Percentiles rank a stretch among this genome's conserved stretches.
Evolutionary conservation across 2,113 vertebrate genomes (phyloP).

Genomic region (Sciurus niger): DNA sequence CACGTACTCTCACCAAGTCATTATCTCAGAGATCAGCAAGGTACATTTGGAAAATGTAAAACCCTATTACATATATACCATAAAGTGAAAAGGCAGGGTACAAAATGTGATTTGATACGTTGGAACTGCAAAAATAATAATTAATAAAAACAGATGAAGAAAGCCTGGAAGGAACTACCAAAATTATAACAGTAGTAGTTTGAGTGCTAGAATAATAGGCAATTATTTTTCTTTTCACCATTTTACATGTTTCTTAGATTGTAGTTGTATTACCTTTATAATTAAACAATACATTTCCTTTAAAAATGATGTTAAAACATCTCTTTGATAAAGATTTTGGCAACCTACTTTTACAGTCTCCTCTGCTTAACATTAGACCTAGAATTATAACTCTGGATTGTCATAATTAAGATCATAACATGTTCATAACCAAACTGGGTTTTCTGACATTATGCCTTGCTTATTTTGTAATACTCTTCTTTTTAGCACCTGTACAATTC

Average conservation of each 20-base stretch:
- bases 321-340: conserved; percentile 72
- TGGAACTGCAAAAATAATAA: conserved; percentile 65
- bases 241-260: conserved; percentile 69
- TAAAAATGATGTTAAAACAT: conserved; percentile 71
- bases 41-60: conserved; percentile 63
- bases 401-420: conserved; percentile 78
- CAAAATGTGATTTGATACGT: background rate
- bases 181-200: conserved; percentile 39
- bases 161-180: conserved; percentile 52
- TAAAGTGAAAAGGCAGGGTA: conserved; percentile 5
- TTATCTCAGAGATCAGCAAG: conserved; percentile 13
- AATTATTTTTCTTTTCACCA: conserved; percentile 75
- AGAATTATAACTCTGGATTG: conserved; percentile 42
- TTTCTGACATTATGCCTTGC: conserved; percentile 61
- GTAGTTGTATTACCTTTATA: conserved; percentile 76
- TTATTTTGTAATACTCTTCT: conserved; percentile 70
- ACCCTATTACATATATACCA: background rate
- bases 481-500: conserved; percentile 72
- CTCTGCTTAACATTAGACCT: conserved; percentile 57
- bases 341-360: conserved; percentile 67
- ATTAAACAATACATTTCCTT: conserved; percentile 80
- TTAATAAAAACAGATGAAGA: conserved; percentile 39
- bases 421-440: conserved; percentile 65
- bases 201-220: conserved; percentile 17
- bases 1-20: conserved; percentile 6